A percentile compares a stretch with the other conserved stretches of the same genome.
phyloP scores from a whole-genome alignment of 2,888 invertebrate species.

The Celastrina argiolus region DNA sequence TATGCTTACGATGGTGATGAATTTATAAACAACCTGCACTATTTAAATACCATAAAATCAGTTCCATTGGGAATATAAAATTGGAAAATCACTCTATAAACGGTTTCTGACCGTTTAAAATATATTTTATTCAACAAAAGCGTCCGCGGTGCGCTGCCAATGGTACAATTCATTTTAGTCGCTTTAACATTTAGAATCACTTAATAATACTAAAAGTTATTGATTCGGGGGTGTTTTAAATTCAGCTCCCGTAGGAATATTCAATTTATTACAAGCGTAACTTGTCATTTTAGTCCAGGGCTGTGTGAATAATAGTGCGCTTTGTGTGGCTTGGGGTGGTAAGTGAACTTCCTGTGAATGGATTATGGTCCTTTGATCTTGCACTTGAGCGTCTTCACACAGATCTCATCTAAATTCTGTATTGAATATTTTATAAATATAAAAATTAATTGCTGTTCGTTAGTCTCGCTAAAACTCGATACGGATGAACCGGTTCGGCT shows the following conservation, averaged over 20 bases:
- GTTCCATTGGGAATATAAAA: background rate
- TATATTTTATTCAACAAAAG: slow-evolving; percentile 2
- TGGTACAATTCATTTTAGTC: slow-evolving; percentile 19
- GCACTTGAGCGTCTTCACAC: background rate
- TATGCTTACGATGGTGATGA: too few relatives aligned
- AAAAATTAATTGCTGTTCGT: too few relatives aligned
- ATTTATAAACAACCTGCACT: too few relatives aligned
- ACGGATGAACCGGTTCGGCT: too few relatives aligned
- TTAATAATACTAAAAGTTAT: slow-evolving; percentile 23
- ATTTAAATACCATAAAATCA: too few relatives aligned
- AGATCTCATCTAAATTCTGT: background rate
- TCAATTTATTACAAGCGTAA: slow-evolving; percentile 56
- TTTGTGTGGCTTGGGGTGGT: slow-evolving; percentile 53
- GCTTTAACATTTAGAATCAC: slow-evolving; percentile 21
- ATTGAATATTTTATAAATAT: background rate
- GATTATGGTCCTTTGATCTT: background rate
- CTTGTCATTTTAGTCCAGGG: slow-evolving; percentile 53
- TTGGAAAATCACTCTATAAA: background rate
- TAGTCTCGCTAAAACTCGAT: too few relatives aligned
- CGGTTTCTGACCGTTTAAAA: background rate
- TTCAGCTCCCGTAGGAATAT: slow-evolving; percentile 33
- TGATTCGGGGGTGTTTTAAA: slow-evolving; percentile 24
- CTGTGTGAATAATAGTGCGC: slow-evolving; percentile 63
- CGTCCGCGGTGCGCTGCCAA: background rate
- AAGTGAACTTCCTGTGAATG: slow-evolving; percentile 51